phyloP scores from a whole-genome alignment of 1,140 invertebrate genomes.

The Drosophila truncata region DNA sequence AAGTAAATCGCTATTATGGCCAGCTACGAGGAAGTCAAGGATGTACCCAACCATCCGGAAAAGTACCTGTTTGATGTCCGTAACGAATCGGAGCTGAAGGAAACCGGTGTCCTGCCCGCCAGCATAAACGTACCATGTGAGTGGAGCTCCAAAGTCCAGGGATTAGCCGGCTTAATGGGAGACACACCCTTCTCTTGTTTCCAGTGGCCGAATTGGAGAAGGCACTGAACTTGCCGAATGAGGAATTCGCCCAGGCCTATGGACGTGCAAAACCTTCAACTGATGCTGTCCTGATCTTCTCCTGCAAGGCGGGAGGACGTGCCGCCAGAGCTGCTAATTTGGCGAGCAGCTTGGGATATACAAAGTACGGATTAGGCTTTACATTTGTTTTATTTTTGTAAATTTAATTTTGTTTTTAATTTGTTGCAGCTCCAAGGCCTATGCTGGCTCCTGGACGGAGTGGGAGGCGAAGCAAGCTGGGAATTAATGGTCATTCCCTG shows the following conservation, averaged over 20 bases:
- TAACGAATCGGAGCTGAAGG: conserved; percentile 88
- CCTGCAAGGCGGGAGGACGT: conserved; percentile 86
- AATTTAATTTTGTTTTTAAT: conserved; percentile 39
- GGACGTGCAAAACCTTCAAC: conserved; percentile 85
- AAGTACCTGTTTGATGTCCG: conserved; percentile 89
- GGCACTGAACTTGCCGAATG: conserved; percentile 85
- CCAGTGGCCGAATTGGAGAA: conserved; percentile 86
- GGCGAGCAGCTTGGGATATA: conserved; percentile 86
- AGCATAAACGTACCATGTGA: conserved; percentile 91
- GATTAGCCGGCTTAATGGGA: conserved; percentile 17
- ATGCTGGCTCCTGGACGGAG: conserved; percentile 96
- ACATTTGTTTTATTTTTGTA: conserved; percentile 23
- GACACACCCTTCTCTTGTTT: conserved; percentile 36
- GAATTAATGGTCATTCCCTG: not conserved
- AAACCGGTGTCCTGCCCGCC: conserved; percentile 89
- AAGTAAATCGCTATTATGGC: conserved; percentile 64
- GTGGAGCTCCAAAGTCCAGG: conserved; percentile 58
- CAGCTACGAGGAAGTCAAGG: conserved; percentile 86
- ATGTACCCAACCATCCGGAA: conserved; percentile 84
- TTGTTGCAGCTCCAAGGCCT: conserved; percentile 92
- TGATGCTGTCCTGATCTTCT: conserved; percentile 86
- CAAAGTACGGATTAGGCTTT: conserved; percentile 82
- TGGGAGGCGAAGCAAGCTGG: conserved; percentile 86
- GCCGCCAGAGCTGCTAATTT: conserved; percentile 86
- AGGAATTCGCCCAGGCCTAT: conserved; percentile 86